These are phyloP conservation scores for Merluccius polli DNA, from an alignment of 2,797 vertebrate genomes.

Conservation along the genomic window DNA sequence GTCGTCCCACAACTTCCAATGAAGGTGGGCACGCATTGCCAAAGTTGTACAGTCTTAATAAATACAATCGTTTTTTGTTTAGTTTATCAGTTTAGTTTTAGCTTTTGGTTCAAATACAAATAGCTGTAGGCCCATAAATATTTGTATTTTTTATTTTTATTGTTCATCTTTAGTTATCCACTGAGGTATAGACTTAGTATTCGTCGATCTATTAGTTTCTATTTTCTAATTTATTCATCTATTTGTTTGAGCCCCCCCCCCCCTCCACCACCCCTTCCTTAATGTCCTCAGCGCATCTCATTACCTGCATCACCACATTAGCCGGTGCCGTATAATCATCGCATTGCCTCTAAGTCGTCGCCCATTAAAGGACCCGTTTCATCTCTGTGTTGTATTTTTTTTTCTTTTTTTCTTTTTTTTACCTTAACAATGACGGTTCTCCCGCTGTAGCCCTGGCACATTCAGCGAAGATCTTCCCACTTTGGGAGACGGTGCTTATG, in stretches of 20 bases:
- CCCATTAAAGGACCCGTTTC: conserved; percentile 72
- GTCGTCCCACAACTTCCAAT: too few relatives aligned
- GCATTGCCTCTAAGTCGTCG: conserved; percentile 63
- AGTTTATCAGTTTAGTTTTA: too few relatives aligned
- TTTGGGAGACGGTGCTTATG: conserved; percentile 99
- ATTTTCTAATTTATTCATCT: not conserved
- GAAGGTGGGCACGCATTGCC: too few relatives aligned
- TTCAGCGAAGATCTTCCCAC: conserved; percentile 80
- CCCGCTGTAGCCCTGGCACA: conserved; percentile 48
- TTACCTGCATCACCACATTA: conserved; percentile 69
- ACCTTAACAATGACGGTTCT: conserved; percentile 66
- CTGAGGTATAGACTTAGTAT: too few relatives aligned
- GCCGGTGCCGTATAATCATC: conserved; percentile 65
- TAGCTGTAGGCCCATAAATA: too few relatives aligned
- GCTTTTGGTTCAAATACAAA: too few relatives aligned
- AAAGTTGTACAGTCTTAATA: too few relatives aligned
- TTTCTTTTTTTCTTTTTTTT: conserved; percentile 29
- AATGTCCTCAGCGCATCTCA: conserved; percentile 63
- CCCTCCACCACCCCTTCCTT: conserved; percentile 51
- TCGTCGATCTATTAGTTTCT: too few relatives aligned
- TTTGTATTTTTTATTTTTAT: too few relatives aligned
- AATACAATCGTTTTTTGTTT: too few relatives aligned
- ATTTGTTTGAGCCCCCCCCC: conserved; percentile 22
- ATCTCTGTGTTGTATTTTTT: conserved; percentile 57
- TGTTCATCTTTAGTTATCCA: too few relatives aligned